phyloP scores from a whole-genome alignment of 2,113 vertebrate genomes.

The Amazona vittata region DNA sequence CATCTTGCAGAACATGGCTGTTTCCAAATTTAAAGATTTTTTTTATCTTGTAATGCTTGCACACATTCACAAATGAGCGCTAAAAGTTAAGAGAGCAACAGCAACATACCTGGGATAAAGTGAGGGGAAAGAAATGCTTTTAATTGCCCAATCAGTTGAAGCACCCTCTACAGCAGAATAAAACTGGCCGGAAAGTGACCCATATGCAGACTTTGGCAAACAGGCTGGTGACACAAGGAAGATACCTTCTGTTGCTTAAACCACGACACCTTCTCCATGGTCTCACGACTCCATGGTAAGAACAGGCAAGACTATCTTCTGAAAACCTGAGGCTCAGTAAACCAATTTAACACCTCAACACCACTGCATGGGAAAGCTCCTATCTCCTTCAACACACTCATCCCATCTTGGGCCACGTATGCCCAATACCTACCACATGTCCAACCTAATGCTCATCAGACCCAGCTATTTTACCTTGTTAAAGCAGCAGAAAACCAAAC shows the following conservation, averaged over 20 bases:
- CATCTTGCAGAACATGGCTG: not conserved
- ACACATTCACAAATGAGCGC: not conserved
- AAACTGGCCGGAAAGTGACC: not conserved
- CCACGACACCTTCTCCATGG: too few species aligned
- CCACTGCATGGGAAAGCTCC: not conserved
- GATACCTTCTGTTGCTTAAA: not conserved
- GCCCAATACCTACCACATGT: accelerated
- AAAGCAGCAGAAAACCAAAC: not conserved
- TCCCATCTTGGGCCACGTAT: not conserved
- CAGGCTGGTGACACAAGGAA: not conserved
- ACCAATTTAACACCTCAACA: not conserved
- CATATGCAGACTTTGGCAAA: not conserved
- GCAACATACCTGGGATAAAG: not conserved
- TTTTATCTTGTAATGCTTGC: not conserved
- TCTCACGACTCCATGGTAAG: not conserved
- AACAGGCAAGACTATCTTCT: not conserved
- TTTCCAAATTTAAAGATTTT: not conserved
- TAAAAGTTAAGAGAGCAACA: not conserved
- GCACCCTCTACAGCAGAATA: not conserved
- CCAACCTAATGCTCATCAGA: not conserved
- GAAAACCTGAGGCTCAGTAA: not conserved
- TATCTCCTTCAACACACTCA: not conserved
- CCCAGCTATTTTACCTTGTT: not conserved
- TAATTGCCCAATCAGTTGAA: not conserved
- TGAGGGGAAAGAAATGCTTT: not conserved